A percentile compares a stretch with the other conserved stretches of the same genome.
phyloP scores from a whole-genome alignment of 2,797 vertebrate genomes.

The Hipposideros larvatus region DNA sequence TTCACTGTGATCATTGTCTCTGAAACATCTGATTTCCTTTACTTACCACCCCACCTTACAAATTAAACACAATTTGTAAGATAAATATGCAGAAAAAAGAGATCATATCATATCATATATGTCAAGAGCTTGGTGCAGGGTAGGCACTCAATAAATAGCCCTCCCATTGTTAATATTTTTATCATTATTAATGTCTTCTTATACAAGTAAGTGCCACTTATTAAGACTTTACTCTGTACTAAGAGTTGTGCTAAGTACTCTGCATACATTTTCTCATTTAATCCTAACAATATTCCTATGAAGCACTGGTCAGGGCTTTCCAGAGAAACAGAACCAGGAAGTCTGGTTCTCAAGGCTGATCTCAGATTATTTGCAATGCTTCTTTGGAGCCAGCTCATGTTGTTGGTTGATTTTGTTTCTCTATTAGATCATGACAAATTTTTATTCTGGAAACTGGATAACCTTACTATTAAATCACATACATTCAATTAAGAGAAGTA shows the following conservation, averaged over 20 bases:
- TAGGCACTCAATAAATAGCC: not conserved
- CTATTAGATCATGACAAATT: conserved; percentile 36
- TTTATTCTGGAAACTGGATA: conserved; percentile 43
- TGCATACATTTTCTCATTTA: not conserved
- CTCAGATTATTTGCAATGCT: conserved; percentile 10
- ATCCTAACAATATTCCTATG: not conserved
- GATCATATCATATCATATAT: not conserved
- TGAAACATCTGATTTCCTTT: conserved; percentile 66
- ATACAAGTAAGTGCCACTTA: not conserved
- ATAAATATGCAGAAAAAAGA: not conserved
- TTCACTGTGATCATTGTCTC: conserved; percentile 61
- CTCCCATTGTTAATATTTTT: not conserved
- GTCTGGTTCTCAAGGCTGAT: not conserved
- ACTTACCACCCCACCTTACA: conserved; percentile 34
- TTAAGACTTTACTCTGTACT: not conserved
- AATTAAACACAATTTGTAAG: conserved; percentile 47
- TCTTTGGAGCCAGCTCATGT: not conserved
- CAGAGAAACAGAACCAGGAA: not conserved
- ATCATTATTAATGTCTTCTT: not conserved
- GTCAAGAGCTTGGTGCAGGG: not conserved
- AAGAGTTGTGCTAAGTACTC: not conserved
- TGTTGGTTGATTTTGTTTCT: conserved; percentile 29
- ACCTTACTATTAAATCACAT: not conserved
- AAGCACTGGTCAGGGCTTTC: not conserved
- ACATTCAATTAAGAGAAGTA: not conserved